Conservation (phyloP, 1,140 invertebrate genomes). For the Microplitis mediator region DNA sequence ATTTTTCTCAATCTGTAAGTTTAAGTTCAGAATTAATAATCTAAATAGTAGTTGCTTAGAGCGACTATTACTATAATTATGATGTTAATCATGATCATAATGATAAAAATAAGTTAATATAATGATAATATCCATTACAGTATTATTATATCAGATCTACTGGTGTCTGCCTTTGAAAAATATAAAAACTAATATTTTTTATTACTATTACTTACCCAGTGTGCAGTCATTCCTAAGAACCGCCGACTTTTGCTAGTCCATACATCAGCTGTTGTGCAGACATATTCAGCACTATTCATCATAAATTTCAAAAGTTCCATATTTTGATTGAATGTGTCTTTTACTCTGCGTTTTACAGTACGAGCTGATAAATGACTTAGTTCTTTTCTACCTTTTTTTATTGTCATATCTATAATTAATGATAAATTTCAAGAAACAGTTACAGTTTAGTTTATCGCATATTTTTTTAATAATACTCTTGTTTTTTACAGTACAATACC, state of each 20-base stretch:
- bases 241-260: slow-evolving; percentile 26
- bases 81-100: too few relatives aligned
- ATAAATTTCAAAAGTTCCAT: neutral
- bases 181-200: neutral
- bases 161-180: neutral
- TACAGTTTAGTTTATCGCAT: too few relatives aligned
- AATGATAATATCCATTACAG: neutral
- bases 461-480: too few relatives aligned
- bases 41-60: too few relatives aligned
- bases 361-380: slow-evolving; percentile 1
- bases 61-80: too few relatives aligned
- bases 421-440: too few relatives aligned
- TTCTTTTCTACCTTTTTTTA: too few relatives aligned
- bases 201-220: slow-evolving; percentile 19
- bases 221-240: slow-evolving; percentile 29
- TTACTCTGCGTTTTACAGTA: neutral
- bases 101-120: neutral
- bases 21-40: too few relatives aligned
- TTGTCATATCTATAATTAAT: too few relatives aligned
- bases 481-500: too few relatives aligned
- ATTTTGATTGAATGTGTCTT: neutral
- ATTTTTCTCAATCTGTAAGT: slow-evolving; percentile 10
- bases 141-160: neutral
- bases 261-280: slow-evolving; percentile 32
- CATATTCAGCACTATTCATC: neutral